These are phyloP conservation scores for Umimayanthus chanpuru DNA, from an alignment of 92 coral and sea anemone species.

Conservation along the genomic window DNA sequence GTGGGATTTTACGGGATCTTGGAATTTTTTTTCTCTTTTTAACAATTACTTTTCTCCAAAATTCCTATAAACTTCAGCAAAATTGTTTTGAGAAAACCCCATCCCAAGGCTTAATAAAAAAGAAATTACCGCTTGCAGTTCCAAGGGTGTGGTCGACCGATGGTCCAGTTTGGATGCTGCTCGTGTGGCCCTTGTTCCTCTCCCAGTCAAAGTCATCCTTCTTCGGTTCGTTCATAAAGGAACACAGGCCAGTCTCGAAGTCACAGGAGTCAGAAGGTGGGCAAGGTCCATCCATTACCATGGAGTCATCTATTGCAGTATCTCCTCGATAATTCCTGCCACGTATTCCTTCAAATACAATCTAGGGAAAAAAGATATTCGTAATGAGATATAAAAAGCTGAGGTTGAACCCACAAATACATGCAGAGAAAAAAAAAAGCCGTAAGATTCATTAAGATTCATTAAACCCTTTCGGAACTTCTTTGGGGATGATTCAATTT, in stretches of 20 bases:
- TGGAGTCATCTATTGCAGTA: constrained; percentile 82
- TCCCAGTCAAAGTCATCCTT: constrained; percentile 93
- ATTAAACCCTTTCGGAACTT: too few species aligned
- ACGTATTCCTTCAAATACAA: constrained; percentile 92
- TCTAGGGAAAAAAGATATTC: constrained; percentile 45
- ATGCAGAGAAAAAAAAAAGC: neutral
- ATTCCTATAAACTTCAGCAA: neutral
- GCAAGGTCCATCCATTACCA: constrained; percentile 71
- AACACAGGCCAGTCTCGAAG: constrained; percentile 81
- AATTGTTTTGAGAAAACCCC: too few species aligned
- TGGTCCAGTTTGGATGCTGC: constrained; percentile 88
- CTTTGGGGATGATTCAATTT: too few species aligned
- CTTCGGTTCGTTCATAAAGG: constrained; percentile 78
- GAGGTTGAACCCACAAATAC: neutral
- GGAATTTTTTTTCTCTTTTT: too few species aligned
- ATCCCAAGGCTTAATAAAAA: too few species aligned
- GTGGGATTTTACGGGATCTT: too few species aligned
- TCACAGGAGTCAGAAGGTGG: constrained; percentile 90
- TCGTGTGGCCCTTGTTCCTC: constrained; percentile 76
- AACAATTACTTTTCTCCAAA: neutral
- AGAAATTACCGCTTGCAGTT: constrained; percentile 58
- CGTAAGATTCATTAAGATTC: neutral
- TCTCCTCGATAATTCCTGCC: constrained; percentile 79
- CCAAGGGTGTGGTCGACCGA: constrained; percentile 79
- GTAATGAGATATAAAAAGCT: too few species aligned